phyloP scores from a whole-genome alignment of 2,797 vertebrate genomes.

The Ataeniobius toweri region DNA sequence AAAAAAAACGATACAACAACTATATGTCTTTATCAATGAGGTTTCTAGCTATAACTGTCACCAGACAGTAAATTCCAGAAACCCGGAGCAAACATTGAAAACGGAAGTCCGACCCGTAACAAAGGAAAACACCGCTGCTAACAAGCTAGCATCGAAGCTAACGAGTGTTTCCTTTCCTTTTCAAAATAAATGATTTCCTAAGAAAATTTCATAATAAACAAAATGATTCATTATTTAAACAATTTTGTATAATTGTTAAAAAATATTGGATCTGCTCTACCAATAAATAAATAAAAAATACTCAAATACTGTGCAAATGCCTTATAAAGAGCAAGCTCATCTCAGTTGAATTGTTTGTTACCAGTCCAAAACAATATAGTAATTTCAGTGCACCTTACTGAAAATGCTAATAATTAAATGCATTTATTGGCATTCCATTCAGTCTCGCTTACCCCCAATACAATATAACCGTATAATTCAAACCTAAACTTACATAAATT shows the following conservation, averaged over 20 bases:
- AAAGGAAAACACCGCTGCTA: conserved; percentile 76
- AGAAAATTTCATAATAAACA: not conserved
- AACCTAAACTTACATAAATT: too few species aligned
- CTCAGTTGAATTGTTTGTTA: too few species aligned
- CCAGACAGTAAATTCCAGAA: conserved; percentile 69
- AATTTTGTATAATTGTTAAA: not conserved
- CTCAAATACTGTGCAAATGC: too few species aligned
- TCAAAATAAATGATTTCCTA: conserved; percentile 57
- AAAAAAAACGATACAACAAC: not conserved
- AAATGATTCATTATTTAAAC: not conserved
- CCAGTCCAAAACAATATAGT: too few species aligned
- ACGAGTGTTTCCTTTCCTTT: conserved; percentile 26
- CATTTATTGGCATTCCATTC: too few species aligned
- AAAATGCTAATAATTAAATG: too few species aligned
- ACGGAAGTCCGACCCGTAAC: conserved; percentile 82
- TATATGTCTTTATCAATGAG: conserved; percentile 5
- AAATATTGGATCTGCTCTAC: not conserved
- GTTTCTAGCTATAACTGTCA: conserved; percentile 13
- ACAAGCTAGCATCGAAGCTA: conserved; percentile 41
- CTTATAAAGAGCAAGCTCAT: too few species aligned
- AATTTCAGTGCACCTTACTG: too few species aligned
- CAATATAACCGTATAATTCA: too few species aligned
- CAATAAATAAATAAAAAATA: too few species aligned
- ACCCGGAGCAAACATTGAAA: conserved; percentile 74
- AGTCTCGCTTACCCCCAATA: too few species aligned